Base-by-base conservation (phyloP, 2,888 invertebrate species). In the Cryptophagus acutangulus region DNA sequence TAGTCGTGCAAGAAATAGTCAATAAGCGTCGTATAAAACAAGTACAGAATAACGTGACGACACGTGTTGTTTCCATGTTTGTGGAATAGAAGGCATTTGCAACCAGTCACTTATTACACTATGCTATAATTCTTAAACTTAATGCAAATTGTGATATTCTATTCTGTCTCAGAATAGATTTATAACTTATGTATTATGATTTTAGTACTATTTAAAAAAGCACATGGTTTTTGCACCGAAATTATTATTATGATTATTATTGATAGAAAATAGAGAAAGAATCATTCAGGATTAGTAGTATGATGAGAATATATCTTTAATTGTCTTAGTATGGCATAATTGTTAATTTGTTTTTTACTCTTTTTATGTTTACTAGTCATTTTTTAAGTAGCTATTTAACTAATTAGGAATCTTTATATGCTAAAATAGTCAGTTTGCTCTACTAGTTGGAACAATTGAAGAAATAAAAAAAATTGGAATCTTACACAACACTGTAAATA, bases 111-210 rank as follows among this genome's bases (percentile, higher is more conserved):
- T 33, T 44, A 38, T 41, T 40, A 25, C 33, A 16, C 17, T 36
- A 20, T 10, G 12, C 14, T 45, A 34, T 54, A 52, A 54, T 58
- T 61, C 58, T 63, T 58, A 56, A 62, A 64, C 59, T 61, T 37
- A 31, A 65, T 55, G 62, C 65, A 58, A 67, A 65, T 63, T 67
- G 66, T 67, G 66, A 67, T 67, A 67, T 64, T 62, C 62, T 63
- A 61, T 63, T 60, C 62, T 61, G 59, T 58, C 55, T 26, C 35
- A 50, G 53, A 47, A 53, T 53, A 57, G 55, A 55, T n/a, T 50
- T 57, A 40, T 29, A 30, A 40, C 41, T 51, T 43, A 55, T 52
- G 46, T 40, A 54, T 41, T 50, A 50, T 51, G 42, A 50, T 51
- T 53, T 51, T 41, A 46, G 50, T 42, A 52, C 51, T 51, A 41